Percentiles rank a stretch among this genome's conserved stretches.
Evolutionary conservation across 1,140 invertebrate species (phyloP).

Genomic region (Charaxes varanes): DNA sequence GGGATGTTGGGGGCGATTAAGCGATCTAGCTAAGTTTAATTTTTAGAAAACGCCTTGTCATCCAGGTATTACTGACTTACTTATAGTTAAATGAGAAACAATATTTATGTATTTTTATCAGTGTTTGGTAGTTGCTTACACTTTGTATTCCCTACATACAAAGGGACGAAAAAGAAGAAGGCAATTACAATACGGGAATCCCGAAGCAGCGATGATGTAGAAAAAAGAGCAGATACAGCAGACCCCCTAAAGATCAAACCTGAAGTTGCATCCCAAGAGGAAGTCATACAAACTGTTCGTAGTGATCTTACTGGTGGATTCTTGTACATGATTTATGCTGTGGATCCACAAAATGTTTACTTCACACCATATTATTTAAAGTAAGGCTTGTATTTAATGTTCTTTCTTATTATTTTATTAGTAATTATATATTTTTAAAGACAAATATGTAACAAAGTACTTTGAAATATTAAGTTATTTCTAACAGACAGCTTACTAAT

Average conservation of each 20-base stretch:
- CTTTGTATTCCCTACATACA: no score
- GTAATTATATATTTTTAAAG: constrained; percentile 2
- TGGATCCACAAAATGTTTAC: constrained; percentile 78
- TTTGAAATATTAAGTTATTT: no score
- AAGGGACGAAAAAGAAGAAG: constrained; percentile 50
- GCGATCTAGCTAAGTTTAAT: constrained; percentile 1
- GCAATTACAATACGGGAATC: constrained; percentile 44
- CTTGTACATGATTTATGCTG: constrained; percentile 81
- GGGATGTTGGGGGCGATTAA: no score
- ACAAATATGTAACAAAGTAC: not conserved
- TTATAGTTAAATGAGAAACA: no score
- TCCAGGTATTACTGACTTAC: not conserved
- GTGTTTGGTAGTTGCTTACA: no score
- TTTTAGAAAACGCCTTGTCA: not conserved
- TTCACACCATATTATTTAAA: constrained; percentile 81
- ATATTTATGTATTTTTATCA: no score
- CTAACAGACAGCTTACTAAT: no score
- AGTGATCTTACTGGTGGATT: constrained; percentile 73
- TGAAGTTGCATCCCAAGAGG: constrained; percentile 58
- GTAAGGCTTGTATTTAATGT: constrained; percentile 47
- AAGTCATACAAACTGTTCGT: constrained; percentile 73
- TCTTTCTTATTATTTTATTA: constrained; percentile 4
- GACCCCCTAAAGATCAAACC: constrained; percentile 55
- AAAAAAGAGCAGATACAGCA: constrained; percentile 11
- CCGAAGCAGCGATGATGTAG: constrained; percentile 14